phyloP scores from a whole-genome alignment of 2,797 vertebrate genomes.

The Neosilurus mollespiculum region DNA sequence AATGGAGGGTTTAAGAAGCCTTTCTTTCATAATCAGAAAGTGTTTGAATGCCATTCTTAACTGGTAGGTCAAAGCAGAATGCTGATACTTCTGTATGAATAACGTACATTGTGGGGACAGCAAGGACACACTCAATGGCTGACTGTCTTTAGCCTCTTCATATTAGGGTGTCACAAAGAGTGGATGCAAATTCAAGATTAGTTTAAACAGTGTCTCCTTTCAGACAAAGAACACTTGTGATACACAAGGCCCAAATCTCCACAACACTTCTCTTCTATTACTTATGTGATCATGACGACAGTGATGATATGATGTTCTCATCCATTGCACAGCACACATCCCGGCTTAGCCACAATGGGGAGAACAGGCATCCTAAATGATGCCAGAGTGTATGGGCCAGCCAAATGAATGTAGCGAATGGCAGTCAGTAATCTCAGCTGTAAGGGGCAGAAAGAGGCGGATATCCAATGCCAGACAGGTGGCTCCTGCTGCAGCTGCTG shows the following conservation, averaged over 20 bases:
- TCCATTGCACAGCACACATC: constrained; percentile 56
- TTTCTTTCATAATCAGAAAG: constrained; percentile 14
- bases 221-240: constrained; percentile 56
- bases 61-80: constrained; percentile 35
- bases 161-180: constrained; percentile 5
- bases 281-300: constrained; percentile 41
- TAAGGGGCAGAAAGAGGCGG: constrained; percentile 17
- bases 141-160: constrained; percentile 20
- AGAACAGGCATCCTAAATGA: constrained; percentile 59
- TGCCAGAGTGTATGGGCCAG: constrained; percentile 51
- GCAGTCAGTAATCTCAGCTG: constrained; percentile 36
- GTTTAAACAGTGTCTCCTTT: constrained; percentile 40
- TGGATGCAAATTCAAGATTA: constrained; percentile 15
- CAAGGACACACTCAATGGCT: constrained; percentile 29
- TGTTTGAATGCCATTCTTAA: constrained; percentile 40
- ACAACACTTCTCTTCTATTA: constrained; percentile 24
- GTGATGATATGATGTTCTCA: constrained; percentile 46
- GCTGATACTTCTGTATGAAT: constrained; percentile 49
- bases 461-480: constrained; percentile 57
- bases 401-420: constrained; percentile 45
- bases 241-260: constrained; percentile 56
- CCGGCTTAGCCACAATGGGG: constrained; percentile 57
- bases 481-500: constrained; percentile 54
- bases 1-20: constrained; percentile 8
- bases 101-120: constrained; percentile 11